These are phyloP conservation scores for Lycia hirtaria DNA, from an alignment of 2,888 invertebrate genomes.

Conservation along the genomic window DNA sequence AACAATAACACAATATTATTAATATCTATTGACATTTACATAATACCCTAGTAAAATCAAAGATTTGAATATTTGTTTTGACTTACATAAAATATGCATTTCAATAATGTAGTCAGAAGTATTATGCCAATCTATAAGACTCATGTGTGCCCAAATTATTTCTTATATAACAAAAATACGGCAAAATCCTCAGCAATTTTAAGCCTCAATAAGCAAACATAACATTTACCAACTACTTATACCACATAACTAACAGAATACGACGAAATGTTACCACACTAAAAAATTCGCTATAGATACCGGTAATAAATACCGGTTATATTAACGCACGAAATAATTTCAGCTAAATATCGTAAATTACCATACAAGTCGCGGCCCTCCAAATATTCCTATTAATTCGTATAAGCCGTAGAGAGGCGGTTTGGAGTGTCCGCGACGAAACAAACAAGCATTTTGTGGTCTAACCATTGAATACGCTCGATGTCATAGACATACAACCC, in stretches of 20 bases:
- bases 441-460: conserved; percentile 70
- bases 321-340: conserved; percentile 56
- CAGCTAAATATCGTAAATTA: conserved; percentile 39
- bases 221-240: conserved; percentile 70
- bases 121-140: neutral
- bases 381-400: conserved; percentile 66
- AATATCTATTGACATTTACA: conserved; percentile 38
- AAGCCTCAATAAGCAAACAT: conserved; percentile 69
- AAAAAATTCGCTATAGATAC: conserved; percentile 78
- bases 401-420: conserved; percentile 58
- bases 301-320: conserved; percentile 58
- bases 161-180: conserved; percentile 20
- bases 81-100: conserved; percentile 15
- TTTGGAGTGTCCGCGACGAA: conserved; percentile 61
- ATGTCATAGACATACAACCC: conserved; percentile 46
- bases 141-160: neutral
- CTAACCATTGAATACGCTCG: conserved; percentile 71
- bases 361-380: conserved; percentile 58
- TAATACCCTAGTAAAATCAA: conserved; percentile 28
- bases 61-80: too few species aligned
- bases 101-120: neutral
- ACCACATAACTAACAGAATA: conserved; percentile 75
- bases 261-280: conserved; percentile 75
- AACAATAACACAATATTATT: neutral
- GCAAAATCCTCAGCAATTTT: conserved; percentile 51